Evolutionary conservation across 2,888 invertebrate species (phyloP), one percentile per base, ranked within the genome.

Genomic region (Agrochola lychnidis): DNA sequence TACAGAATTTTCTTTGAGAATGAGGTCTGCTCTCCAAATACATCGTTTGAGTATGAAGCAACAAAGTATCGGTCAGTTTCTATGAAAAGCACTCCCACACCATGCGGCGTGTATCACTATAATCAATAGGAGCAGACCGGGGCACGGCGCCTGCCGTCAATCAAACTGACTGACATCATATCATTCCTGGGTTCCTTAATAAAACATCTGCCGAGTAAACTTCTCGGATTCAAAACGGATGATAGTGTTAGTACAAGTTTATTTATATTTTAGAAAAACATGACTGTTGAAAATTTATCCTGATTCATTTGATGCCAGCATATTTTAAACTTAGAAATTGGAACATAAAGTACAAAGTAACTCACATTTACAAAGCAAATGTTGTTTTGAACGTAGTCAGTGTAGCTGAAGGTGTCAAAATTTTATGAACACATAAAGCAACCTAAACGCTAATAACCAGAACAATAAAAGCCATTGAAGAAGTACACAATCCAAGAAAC

Each of bases 141-240:
- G 82, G 79, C 72, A 87, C 89, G 93, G 94, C 93, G 93, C 93
- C 94, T 88, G 90, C 93, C 89, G 94, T 94, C 95, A 93, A 94
- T 95, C 95, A 95, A 82, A 81, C 87, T 84, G 92, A 91, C 92
- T 90, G 94, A 92, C 93, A 91, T 89, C 87, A 89, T 91, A 93
- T 93, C 93, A 93, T 91, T 92, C 90, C 90, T 89, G 89, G 87
- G 89, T 90, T 90, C 90, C 90, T 88, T 90, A 89, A 91, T 90
- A 91, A 90, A 92, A 92, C 93, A 91, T 90, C 87, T 91, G 89
- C 87, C 76, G 83, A 86, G 80, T 88, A 88, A 90, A 89, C 89
- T 88, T 86, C 82, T 86, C 85, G 85, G 84, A 90, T 81, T 86
- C 76, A 81, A 85, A 81, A 82, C 87, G 86, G 85, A 87, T 87